Conservation (phyloP, 2,113 vertebrate species). For the Psephotus haematonotus region DNA sequence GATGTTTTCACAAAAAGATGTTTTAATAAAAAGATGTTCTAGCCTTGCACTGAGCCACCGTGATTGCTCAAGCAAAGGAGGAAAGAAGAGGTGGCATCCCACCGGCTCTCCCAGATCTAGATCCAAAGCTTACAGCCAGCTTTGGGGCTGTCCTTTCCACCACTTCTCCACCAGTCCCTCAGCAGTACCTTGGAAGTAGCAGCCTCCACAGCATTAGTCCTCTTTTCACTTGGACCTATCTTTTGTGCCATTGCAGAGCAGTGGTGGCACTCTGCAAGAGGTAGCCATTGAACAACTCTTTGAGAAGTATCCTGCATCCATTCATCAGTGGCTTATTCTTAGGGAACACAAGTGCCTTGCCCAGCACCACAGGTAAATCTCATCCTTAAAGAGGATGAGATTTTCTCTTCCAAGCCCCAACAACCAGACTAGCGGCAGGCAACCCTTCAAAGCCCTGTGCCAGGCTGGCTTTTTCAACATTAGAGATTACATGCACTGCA, state of each 20-base stretch:
- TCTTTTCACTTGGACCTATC: background rate
- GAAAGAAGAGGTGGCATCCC: background rate
- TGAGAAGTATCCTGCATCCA: background rate
- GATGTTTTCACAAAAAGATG: background rate
- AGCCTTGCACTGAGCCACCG: background rate
- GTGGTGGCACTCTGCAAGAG: background rate
- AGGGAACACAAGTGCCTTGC: background rate
- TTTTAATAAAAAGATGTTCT: background rate
- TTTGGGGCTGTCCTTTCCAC: background rate
- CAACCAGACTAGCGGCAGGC: background rate
- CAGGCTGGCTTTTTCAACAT: background rate
- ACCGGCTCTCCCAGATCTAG: background rate
- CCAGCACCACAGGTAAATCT: background rate
- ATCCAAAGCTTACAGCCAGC: background rate
- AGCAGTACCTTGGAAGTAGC: background rate
- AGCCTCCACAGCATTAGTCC: background rate
- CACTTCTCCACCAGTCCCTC: background rate
- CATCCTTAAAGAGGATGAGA: background rate
- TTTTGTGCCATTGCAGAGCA: background rate
- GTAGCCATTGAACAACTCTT: rapidly evolving
- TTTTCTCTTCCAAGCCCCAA: background rate
- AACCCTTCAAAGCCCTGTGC: background rate
- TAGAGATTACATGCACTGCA: background rate
- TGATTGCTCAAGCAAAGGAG: background rate
- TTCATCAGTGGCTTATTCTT: background rate